Evolutionary conservation across 2,888 invertebrate species (phyloP), one percentile per base, ranked within the genome.

Genomic region (Hirtodrosophila duncani): DNA sequence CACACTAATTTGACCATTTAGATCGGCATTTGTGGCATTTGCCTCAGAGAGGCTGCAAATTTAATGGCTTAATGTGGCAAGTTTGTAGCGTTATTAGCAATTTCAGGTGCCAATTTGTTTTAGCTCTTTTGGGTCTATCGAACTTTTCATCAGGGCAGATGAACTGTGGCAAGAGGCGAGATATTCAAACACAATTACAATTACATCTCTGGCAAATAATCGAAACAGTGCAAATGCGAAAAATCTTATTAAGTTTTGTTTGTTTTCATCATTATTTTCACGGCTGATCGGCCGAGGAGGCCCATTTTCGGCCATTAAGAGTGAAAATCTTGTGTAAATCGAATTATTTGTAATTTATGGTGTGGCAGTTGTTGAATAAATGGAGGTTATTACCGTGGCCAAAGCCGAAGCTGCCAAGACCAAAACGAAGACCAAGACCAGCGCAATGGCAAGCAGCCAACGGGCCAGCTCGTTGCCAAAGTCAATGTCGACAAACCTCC

Each of bases 321-420:
- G 74, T 65, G 75, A 75, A 78, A 74, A 79, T 79, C 79, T 80
- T 84, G 83, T 83, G 84, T 83, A 84, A 84, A 84, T 84, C 83
- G 84, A 84, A 84, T 84, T 84, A 84, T 84, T 84, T 82, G 83
- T 84, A 84, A 83, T 84, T 84, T 84, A 83, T 81, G 79, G 72
- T 78, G 74, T 78, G 77, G 81, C 74, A 75, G 75, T 72, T 72
- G 72, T 67, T 74, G 70, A 66, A 79, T 71, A 75, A 81, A 81
- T 71, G 77, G 75, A 77, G 61, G 68, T 78, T 77, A 81, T 78
- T 81, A 70, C 67, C 67, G n/a, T n/a, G n/a, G n/a, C n/a, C n/a
- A n/a, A 55, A 34, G 48, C 63, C 59, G 58, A 31, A 58, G 39
- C 55, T 14, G 6, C 20, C 16, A 14, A 33, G 43, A 21, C 46